Conservation (phyloP, 2,797 vertebrate genomes). For the Cacajao melanocephalus region DNA sequence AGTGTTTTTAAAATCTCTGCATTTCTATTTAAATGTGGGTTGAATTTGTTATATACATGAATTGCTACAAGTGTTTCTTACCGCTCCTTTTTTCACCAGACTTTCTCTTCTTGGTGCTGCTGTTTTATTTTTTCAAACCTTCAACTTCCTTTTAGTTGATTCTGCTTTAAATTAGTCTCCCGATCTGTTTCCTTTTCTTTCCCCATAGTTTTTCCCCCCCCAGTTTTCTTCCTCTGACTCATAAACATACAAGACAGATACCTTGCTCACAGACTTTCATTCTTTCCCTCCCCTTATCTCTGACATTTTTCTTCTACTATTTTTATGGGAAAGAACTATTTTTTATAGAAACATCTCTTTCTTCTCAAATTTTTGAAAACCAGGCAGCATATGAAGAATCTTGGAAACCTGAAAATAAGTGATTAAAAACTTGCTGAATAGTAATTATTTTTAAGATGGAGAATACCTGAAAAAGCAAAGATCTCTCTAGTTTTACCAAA, state of each 20-base stretch:
- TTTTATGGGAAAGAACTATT: background rate
- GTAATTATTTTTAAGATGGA: slow-evolving; percentile 24
- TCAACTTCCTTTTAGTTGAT: slow-evolving; percentile 21
- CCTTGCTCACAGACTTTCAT: background rate
- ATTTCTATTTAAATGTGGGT: background rate
- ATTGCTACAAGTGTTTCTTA: background rate
- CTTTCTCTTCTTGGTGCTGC: background rate
- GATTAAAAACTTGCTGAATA: background rate
- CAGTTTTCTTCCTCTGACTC: background rate
- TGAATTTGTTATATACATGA: slow-evolving; percentile 6
- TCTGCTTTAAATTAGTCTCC: slow-evolving; percentile 37
- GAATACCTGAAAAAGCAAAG: background rate
- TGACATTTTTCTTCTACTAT: background rate
- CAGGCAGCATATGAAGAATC: background rate
- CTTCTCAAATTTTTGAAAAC: background rate
- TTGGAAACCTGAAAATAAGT: background rate
- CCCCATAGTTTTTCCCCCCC: background rate
- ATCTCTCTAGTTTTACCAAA: background rate
- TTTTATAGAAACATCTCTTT: slow-evolving; percentile 14
- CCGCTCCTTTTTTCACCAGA: background rate
- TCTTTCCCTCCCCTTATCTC: background rate
- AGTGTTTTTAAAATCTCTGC: background rate
- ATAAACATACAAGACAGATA: background rate
- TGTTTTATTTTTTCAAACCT: background rate
- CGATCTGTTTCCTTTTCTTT: slow-evolving; percentile 37